These are phyloP conservation scores for Malurus alboscapulatus DNA, from an alignment of 2,113 vertebrate genomes.

Conservation along the genomic window DNA sequence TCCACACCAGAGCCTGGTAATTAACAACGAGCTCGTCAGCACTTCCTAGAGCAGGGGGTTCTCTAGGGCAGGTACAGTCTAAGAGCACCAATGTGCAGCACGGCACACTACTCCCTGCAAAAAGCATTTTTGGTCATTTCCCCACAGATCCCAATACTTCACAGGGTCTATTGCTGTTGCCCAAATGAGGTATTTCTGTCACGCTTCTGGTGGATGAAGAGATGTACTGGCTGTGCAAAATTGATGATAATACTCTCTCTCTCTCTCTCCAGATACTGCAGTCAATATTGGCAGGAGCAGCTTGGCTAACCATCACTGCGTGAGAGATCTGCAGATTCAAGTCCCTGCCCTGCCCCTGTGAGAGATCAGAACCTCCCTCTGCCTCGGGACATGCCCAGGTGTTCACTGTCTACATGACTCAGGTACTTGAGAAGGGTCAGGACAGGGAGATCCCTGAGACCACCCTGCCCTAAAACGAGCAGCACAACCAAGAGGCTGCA, in stretches of 20 bases:
- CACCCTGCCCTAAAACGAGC: neutral
- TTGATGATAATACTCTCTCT: neutral
- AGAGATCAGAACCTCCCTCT: neutral
- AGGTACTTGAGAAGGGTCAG: neutral
- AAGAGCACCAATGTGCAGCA: neutral
- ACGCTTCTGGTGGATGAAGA: neutral
- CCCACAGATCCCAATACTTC: neutral
- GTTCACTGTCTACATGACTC: neutral
- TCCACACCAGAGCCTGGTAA: neutral
- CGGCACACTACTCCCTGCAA: neutral
- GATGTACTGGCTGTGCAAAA: neutral
- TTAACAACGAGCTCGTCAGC: rapidly evolving
- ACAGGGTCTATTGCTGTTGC: neutral
- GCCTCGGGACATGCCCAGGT: neutral
- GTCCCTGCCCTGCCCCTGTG: neutral
- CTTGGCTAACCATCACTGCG: neutral
- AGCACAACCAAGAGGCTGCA: neutral
- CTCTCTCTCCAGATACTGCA: neutral
- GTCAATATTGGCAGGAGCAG: neutral
- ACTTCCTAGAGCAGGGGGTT: neutral
- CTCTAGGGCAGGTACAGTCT: neutral
- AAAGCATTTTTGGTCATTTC: neutral
- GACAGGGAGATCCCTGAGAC: neutral
- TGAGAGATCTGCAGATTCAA: neutral
- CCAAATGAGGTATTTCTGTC: neutral